Evolutionary conservation across 2,888 invertebrate genomes (phyloP).

Genomic region (Calliphora vomitoria): DNA sequence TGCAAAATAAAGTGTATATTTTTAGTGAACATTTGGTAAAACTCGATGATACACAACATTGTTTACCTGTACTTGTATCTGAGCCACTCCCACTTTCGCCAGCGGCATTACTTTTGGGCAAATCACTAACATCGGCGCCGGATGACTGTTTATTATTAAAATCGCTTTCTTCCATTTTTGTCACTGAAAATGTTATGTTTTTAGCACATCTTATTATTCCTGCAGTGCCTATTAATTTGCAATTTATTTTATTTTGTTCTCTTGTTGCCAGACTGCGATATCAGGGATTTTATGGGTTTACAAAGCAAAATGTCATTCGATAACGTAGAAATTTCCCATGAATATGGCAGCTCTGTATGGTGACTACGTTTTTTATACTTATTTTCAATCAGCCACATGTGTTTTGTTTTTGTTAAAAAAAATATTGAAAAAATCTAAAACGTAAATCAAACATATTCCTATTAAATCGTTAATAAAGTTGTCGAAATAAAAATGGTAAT

Average conservation of each 20-base stretch:
- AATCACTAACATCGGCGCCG: neutral
- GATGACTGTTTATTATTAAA: slow-evolving; percentile 13
- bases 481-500: slow-evolving; percentile 33
- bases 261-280: slow-evolving; percentile 5
- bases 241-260: slow-evolving; percentile 28
- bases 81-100: slow-evolving; percentile 33
- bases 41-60: slow-evolving; percentile 42
- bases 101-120: neutral
- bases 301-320: neutral
- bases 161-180: slow-evolving; percentile 68
- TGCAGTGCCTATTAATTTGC: slow-evolving; percentile 40
- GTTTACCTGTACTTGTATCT: slow-evolving; percentile 28
- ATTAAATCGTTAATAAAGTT: neutral
- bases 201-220: slow-evolving; percentile 47
- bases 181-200: neutral
- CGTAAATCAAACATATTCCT: neutral
- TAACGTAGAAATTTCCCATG: neutral
- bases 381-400: slow-evolving; percentile 46
- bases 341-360: neutral
- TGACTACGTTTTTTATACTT: neutral
- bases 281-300: neutral
- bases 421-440: slow-evolving; percentile 3
- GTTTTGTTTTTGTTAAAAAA: slow-evolving; percentile 54
- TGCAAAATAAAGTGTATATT: neutral
- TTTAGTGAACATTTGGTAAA: slow-evolving; percentile 12